Evolutionary conservation across 2,888 invertebrate species (phyloP).

Genomic region (Nomada hirtipes): DNA sequence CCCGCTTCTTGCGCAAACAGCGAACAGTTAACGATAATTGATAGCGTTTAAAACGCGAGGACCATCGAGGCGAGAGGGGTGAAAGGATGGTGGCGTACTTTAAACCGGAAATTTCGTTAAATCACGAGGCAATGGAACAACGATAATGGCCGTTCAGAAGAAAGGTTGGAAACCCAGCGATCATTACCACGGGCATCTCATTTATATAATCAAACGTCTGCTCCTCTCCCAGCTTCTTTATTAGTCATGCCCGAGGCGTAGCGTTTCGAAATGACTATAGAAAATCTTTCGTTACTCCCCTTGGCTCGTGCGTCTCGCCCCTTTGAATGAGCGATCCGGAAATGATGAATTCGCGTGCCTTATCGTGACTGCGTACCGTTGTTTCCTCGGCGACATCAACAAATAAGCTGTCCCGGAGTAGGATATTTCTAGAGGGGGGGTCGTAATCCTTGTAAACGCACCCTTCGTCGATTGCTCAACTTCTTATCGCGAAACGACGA

Average conservation of each 20-base stretch:
- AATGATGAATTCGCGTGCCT: slow-evolving; percentile 77
- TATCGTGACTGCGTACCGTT: slow-evolving; percentile 61
- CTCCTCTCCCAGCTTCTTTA: slow-evolving; percentile 16
- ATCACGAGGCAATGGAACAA: slow-evolving; percentile 42
- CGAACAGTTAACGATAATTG: slow-evolving; percentile 31
- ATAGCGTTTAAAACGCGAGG: slow-evolving; percentile 28
- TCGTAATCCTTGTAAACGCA: slow-evolving; percentile 53
- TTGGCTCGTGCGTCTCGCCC: slow-evolving; percentile 28
- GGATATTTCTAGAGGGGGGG: slow-evolving; percentile 56
- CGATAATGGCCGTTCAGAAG: slow-evolving; percentile 24
- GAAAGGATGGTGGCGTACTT: neutral
- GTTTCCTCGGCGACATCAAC: slow-evolving; percentile 52
- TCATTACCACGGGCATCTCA: slow-evolving; percentile 33
- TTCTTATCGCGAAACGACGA: slow-evolving; percentile 64
- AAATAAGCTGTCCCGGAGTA: slow-evolving; percentile 65
- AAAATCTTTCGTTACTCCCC: slow-evolving; percentile 60
- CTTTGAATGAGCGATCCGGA: slow-evolving; percentile 60
- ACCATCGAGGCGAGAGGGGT: neutral
- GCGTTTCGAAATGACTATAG: slow-evolving; percentile 22
- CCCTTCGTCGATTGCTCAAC: slow-evolving; percentile 60
- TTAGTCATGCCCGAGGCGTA: slow-evolving; percentile 32
- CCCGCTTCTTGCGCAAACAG: slow-evolving; percentile 6
- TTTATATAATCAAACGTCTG: slow-evolving; percentile 55
- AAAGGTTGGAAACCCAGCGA: neutral
- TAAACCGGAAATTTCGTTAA: slow-evolving; percentile 41